A percentile compares a stretch with the other conserved stretches of the same genome.
phyloP scores from a whole-genome alignment of 1,140 invertebrate species.

The Danaus plexippus region DNA sequence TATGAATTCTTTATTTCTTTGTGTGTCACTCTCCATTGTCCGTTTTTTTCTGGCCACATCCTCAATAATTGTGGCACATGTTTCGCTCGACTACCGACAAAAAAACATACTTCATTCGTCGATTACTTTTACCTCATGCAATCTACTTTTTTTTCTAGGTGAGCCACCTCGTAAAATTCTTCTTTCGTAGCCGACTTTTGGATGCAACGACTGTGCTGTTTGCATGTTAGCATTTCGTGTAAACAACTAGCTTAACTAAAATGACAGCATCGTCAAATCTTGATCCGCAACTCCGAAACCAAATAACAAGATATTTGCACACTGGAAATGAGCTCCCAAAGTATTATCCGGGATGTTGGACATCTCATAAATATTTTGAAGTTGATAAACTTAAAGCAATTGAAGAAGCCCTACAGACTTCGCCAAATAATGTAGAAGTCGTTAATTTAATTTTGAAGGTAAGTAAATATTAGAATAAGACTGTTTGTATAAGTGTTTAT shows the following conservation, averaged over 20 bases:
- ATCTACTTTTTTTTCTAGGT: constrained; percentile 24
- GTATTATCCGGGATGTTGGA: constrained; percentile 74
- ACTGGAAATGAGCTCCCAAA: constrained; percentile 72
- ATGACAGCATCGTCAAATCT: constrained; percentile 28
- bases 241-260: constrained; percentile 11
- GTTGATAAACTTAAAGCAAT: constrained; percentile 60
- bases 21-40: constrained; percentile 44
- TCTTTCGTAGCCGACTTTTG: constrained; percentile 13
- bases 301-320: constrained; percentile 68
- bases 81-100: constrained; percentile 58
- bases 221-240: constrained; percentile 20
- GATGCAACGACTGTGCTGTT: constrained; percentile 11
- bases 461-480: constrained; percentile 19
- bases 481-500: neutral
- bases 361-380: constrained; percentile 69
- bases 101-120: constrained; percentile 41
- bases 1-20: neutral
- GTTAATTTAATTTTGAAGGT: constrained; percentile 69
- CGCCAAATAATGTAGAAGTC: constrained; percentile 54
- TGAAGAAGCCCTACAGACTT: constrained; percentile 50
- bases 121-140: constrained; percentile 35
- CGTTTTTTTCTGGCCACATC: constrained; percentile 69
- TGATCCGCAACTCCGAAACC: constrained; percentile 42
- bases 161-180: constrained; percentile 12
- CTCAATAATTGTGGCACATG: constrained; percentile 63